Base-by-base conservation (phyloP, 2,888 invertebrate species). In the Villa cingulata region DNA sequence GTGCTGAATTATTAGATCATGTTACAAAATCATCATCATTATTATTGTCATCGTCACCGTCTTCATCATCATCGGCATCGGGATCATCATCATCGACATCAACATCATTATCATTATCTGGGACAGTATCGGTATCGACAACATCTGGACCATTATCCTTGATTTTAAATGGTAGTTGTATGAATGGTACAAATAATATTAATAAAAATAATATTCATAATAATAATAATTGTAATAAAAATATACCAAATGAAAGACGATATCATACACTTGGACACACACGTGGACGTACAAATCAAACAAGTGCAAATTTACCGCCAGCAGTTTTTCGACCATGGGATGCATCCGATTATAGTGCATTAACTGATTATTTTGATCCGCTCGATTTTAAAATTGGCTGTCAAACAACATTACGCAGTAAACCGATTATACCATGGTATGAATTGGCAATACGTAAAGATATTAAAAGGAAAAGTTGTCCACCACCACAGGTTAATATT, bases 401-500 rank as follows among this genome's bases (percentile, higher is more conserved):
- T 56, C 79, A 79, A 65, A 78, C 80, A 3, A 78, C 79, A 37
- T 65, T 80, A 43, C 69, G 80, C 34, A 73, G 77, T 48, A 81
- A 80, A 58, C 83, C 83, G 29, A 75, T 79, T 48, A 77, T 88
- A 52, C 89, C 89, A 0, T 89, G 89, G 89, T 89, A 86, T 81
- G 89, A 89, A 68, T 68, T 88, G 57, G 89, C 89, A 37, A 84
- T 86, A 43, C 78, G 81, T 57, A 80, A 83, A 55, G 70, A 72
- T 55, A 71, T 74, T 43, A 78, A 86, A 54, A 83, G 88, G 56
- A 78, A 84, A 59, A 87, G 86, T 59, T 89, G 88, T 65, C 87
- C 87, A 41, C 80, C 83, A 53, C 74, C 86, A 54, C 81, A 84
- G 74, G 78, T 62, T 57, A 57, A 43, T 52, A 43, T 18, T 29